phyloP scores from a whole-genome alignment of 2,113 vertebrate genomes.

The Burhinus bistriatus region DNA sequence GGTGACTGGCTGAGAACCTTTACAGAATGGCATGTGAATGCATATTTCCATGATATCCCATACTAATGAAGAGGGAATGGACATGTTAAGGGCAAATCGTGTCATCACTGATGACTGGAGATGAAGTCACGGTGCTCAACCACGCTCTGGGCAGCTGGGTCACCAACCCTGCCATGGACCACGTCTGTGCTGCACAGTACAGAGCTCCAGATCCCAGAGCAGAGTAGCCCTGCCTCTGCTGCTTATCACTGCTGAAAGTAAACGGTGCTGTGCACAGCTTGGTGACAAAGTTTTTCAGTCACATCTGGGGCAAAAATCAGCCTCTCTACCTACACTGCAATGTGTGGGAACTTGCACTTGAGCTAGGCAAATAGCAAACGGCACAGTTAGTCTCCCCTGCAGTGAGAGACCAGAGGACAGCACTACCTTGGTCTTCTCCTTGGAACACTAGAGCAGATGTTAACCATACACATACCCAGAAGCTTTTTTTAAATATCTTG shows the following conservation, averaged over 20 bases:
- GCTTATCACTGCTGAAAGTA: background rate
- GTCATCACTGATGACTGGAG: background rate
- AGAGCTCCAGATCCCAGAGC: background rate
- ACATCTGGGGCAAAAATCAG: background rate
- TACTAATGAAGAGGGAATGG: background rate
- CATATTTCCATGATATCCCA: background rate
- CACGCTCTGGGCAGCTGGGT: background rate
- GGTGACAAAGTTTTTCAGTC: background rate
- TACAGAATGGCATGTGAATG: rapidly evolving
- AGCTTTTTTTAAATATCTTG: background rate
- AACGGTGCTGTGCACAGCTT: background rate
- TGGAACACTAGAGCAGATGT: background rate
- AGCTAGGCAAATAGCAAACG: background rate
- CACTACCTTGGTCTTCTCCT: background rate
- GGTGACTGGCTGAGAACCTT: background rate
- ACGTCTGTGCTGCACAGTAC: background rate
- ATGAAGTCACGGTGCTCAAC: background rate
- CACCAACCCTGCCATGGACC: background rate
- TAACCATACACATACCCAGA: background rate
- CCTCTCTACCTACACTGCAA: background rate
- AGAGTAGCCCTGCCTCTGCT: background rate
- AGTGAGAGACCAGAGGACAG: background rate
- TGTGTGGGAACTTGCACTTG: background rate
- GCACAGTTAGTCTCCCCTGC: background rate
- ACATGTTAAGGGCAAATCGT: background rate